Conservation (phyloP, 2,113 vertebrate genomes). For the Prunella himalayana region DNA sequence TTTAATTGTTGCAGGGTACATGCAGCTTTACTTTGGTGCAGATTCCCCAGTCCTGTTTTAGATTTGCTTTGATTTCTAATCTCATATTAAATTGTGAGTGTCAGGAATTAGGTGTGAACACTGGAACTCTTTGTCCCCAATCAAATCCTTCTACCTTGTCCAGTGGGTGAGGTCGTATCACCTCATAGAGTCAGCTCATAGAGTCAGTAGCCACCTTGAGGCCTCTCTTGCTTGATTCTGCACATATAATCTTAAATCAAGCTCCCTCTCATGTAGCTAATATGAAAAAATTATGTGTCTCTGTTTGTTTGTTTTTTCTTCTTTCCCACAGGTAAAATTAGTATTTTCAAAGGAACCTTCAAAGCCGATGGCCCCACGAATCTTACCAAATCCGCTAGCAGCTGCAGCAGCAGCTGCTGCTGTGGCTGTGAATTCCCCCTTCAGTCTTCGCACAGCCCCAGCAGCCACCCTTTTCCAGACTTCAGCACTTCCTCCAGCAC, state of each 20-base stretch:
- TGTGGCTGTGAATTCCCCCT: slow-evolving; percentile 82
- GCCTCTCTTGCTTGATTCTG: neutral
- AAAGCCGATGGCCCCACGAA: slow-evolving; percentile 81
- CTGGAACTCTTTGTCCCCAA: neutral
- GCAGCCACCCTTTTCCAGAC: slow-evolving; percentile 88
- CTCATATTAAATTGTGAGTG: neutral
- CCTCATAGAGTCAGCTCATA: neutral
- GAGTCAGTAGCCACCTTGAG: neutral
- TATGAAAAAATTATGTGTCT: neutral
- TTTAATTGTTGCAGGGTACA: neutral
- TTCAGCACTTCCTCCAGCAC: slow-evolving; percentile 82
- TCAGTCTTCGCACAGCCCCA: slow-evolving; percentile 83
- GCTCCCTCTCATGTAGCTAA: neutral
- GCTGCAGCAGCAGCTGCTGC: slow-evolving; percentile 83
- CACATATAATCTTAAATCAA: neutral
- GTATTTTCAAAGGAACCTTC: slow-evolving; percentile 87
- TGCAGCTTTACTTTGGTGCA: neutral
- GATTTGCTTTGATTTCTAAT: neutral
- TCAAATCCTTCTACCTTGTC: neutral
- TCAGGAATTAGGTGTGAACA: neutral
- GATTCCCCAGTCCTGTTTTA: neutral
- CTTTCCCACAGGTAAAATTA: slow-evolving; percentile 82
- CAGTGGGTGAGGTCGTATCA: fast-evolving
- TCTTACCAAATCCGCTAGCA: slow-evolving; percentile 88
- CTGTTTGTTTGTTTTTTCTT: slow-evolving; percentile 34